Percentiles rank a stretch among this genome's conserved stretches.
Conservation (phyloP, 2,797 vertebrate species). For the Fistularia commersonii region DNA sequence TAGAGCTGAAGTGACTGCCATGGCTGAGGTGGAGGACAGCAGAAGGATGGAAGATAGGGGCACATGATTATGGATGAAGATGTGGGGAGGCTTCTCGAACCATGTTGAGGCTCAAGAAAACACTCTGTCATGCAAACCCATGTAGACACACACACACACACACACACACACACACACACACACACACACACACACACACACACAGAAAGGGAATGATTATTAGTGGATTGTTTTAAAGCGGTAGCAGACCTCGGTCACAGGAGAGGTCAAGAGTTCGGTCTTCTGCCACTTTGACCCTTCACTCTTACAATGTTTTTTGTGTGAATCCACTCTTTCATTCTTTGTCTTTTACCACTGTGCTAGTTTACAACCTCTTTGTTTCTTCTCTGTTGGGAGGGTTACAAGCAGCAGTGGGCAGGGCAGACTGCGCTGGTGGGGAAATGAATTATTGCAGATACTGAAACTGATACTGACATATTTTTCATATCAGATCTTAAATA, state of each 20-base stretch:
- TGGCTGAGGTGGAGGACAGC: conserved; percentile 31
- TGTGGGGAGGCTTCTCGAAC: conserved; percentile 4
- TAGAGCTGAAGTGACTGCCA: conserved; percentile 30
- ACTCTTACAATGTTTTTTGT: conserved; percentile 52
- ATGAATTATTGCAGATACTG: conserved; percentile 10
- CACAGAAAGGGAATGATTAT: conserved; percentile 33
- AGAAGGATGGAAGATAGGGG: conserved; percentile 34
- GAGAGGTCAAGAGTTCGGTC: conserved; percentile 73
- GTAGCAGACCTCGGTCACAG: conserved; percentile 48
- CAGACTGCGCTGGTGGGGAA: conserved; percentile 21
- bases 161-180: conserved; percentile 12
- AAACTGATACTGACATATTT: conserved; percentile 10
- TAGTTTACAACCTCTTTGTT: conserved; percentile 72
- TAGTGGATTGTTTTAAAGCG: conserved; percentile 62
- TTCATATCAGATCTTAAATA: background rate
- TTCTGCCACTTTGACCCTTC: conserved; percentile 58
- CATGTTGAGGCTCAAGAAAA: no score
- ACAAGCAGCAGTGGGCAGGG: conserved; percentile 29
- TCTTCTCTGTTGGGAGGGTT: conserved; percentile 34
- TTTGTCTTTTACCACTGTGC: conserved; percentile 60
- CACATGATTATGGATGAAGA: conserved; percentile 46
- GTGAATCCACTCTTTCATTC: conserved; percentile 42
- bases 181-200: background rate
- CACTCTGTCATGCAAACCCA: no score
- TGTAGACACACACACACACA: conserved; percentile 12